phyloP scores from a whole-genome alignment of 1,140 invertebrate species.

The Chelonus insularis region DNA sequence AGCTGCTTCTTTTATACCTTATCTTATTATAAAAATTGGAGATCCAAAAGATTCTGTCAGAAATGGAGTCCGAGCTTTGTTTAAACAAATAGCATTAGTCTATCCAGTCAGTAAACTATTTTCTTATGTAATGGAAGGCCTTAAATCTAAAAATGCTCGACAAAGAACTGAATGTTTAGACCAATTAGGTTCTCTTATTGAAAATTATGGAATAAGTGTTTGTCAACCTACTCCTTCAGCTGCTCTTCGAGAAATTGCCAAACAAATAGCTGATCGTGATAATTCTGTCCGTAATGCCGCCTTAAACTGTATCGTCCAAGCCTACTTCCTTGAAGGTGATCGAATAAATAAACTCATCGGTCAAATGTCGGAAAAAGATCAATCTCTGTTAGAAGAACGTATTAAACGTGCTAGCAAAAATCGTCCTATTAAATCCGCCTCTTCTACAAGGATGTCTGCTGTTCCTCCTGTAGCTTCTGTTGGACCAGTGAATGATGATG shows the following conservation, averaged over 20 bases:
- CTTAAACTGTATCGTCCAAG: constrained; percentile 89
- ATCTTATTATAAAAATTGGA: constrained; percentile 90
- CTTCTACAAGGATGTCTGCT: constrained; percentile 42
- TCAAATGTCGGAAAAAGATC: constrained; percentile 82
- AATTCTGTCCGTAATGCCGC: constrained; percentile 95
- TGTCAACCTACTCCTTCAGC: constrained; percentile 76
- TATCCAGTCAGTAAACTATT: constrained; percentile 92
- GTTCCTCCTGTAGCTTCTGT: constrained; percentile 47
- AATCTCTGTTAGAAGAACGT: constrained; percentile 89
- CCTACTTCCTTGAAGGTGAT: constrained; percentile 89
- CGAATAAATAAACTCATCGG: constrained; percentile 90
- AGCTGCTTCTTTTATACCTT: constrained; percentile 92
- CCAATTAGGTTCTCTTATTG: constrained; percentile 84
- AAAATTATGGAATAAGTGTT: constrained; percentile 82
- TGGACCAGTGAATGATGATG: constrained; percentile 49
- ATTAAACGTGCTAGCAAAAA: constrained; percentile 86
- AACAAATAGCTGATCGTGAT: constrained; percentile 93
- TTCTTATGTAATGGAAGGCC: constrained; percentile 87
- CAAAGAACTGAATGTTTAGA: constrained; percentile 95
- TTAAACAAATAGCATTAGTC: constrained; percentile 82
- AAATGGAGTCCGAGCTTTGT: constrained; percentile 81
- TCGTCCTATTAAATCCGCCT: constrained; percentile 60
- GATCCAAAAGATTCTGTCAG: constrained; percentile 95
- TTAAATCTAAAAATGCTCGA: constrained; percentile 95
- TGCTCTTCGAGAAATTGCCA: constrained; percentile 89